Conservation (phyloP, 2,797 vertebrate species). For the Remorina albescens region DNA sequence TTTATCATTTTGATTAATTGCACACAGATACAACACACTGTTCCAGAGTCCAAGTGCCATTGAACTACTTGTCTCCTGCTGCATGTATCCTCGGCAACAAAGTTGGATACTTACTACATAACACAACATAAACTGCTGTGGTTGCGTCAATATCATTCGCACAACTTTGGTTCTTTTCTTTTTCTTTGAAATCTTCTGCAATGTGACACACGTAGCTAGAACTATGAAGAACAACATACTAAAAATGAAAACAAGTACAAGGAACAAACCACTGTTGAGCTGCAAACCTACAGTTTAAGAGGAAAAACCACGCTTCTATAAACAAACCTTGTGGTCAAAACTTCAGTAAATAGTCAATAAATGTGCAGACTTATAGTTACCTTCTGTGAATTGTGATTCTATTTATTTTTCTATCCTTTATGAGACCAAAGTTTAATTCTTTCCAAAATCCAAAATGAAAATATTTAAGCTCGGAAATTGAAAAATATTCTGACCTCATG, state of each 20-base stretch:
- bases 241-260: conserved; percentile 7
- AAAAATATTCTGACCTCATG: conserved; percentile 12
- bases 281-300: conserved; percentile 24
- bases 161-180: conserved; percentile 18
- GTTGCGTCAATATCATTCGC: conserved; percentile 18
- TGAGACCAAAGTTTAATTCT: conserved; percentile 34
- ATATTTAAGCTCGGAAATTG: conserved; percentile 1
- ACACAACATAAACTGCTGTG: conserved; percentile 15
- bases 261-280: conserved; percentile 18
- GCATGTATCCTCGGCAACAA: conserved; percentile 11
- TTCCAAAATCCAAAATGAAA: conserved; percentile 8
- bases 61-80: conserved; percentile 17
- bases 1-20: conserved; percentile 17
- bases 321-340: conserved; percentile 34
- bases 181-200: conserved; percentile 5
- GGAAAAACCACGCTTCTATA: conserved; percentile 23
- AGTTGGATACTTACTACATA: background rate
- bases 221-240: conserved; percentile 18
- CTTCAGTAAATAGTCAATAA: conserved; percentile 41
- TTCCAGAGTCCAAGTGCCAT: conserved; percentile 36
- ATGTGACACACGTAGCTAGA: conserved; percentile 27
- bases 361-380: conserved; percentile 64
- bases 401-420: conserved; percentile 29
- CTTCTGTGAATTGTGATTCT: conserved; percentile 55
- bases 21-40: conserved; percentile 20